Evolutionary conservation across 2,888 invertebrate genomes (phyloP).

Genomic region (Rhagonycha lutea): DNA sequence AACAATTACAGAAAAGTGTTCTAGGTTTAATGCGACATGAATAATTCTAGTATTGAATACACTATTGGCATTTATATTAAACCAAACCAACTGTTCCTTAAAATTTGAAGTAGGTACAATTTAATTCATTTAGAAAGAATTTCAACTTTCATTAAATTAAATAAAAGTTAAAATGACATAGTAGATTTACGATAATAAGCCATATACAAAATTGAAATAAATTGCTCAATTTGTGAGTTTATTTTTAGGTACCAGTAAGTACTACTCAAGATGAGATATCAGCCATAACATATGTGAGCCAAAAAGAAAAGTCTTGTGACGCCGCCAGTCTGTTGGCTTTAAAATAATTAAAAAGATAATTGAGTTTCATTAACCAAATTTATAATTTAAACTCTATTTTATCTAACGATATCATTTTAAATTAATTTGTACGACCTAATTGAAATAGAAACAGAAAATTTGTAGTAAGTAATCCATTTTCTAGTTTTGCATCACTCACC

Average conservation of each 20-base stretch:
- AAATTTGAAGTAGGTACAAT: neutral
- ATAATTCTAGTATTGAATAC: conserved; percentile 7
- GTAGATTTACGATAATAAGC: neutral
- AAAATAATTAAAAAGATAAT: neutral
- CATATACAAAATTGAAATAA: neutral
- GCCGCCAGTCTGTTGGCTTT: neutral
- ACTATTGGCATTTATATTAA: conserved; percentile 12
- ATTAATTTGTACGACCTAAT: too few species aligned
- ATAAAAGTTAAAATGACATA: neutral
- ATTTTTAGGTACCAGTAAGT: conserved; percentile 9
- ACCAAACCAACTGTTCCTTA: neutral
- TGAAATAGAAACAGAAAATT: too few species aligned
- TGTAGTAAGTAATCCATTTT: too few species aligned
- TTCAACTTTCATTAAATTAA: neutral
- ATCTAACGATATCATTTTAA: neutral
- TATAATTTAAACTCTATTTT: neutral
- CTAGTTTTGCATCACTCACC: too few species aligned
- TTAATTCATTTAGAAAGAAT: neutral
- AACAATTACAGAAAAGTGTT: conserved; percentile 22
- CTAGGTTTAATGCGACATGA: conserved; percentile 16
- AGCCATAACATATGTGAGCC: neutral
- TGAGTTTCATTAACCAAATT: neutral
- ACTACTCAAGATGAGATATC: neutral
- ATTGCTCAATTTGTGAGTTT: conserved; percentile 15
- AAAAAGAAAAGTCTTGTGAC: neutral